Evolutionary conservation across 2,113 vertebrate genomes (phyloP), one percentile per base, ranked within the genome.

Genomic region (Craseonycteris thonglongyai): DNA sequence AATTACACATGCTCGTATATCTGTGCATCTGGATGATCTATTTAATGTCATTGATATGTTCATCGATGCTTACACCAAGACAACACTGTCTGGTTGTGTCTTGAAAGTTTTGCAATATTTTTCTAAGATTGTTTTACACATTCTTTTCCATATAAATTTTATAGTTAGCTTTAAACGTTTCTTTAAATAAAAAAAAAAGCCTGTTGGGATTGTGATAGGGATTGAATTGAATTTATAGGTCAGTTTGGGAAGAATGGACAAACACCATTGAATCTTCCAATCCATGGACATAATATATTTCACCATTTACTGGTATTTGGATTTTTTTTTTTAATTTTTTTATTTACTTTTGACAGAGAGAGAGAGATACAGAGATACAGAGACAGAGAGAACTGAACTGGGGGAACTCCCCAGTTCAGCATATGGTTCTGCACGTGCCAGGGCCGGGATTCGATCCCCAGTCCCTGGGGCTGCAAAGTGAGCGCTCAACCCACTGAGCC

Each of bases 131-230:
- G 28, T 83, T 95, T 90, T 94, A 42, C 30, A 30, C 16, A 11
- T 80, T 45, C 40, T 94, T 95, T 94, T 54, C 30, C 40, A 65
- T 84, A 61, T 68, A 82, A n/a, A 83, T 59, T 86, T 85, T 71
- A 11, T 51, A 65, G 90, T 92, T 63, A 83, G 42, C 30, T 85
- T 91, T 85, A 75, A 86, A 6, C 28, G 93, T 96, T 96, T 72
- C 40, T 59, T 88, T 79, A 4, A 30, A 14, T 79, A 4, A 30
- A 14, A 18, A 40, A 92, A 28, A 71, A 74, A 42, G 2, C 7
- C 3, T 80, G 1, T 78, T 71, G 45, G 54, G 56, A 82, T 91
- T 88, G 12, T 68, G 75, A 74, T 69, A 66, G 22, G 33, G 15
- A 51, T 69, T 90, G 42, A 45, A 61, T n/a, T 82, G 42, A 93